Evolutionary conservation across 2,888 invertebrate species (phyloP), one percentile per base, ranked within the genome.

Genomic region (Anarsia innoxiella): DNA sequence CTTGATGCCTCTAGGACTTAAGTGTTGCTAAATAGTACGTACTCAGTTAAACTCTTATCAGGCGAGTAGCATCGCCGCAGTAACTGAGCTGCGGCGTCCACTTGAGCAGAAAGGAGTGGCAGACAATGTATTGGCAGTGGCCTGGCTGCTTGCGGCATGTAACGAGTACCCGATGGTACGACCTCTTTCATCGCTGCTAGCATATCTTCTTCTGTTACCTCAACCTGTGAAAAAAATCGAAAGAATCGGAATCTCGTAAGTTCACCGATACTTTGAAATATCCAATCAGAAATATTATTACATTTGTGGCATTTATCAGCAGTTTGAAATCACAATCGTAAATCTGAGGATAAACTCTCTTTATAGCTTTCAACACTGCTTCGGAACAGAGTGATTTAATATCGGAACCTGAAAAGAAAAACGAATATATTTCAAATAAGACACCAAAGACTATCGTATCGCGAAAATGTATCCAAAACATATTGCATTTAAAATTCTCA

Each of bases 301-400:
- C 91, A 46, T 88, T 88, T 45, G 88, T 87, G 1, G 93, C 88
- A 73, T 95, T 91, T 28, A 96, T 86, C 32, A 93, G 75, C 34
- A 96, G 77, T 39, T 93, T 90, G 53, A 93, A 88, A 46, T 90
- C 91, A 35, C 92, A 91, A 42, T 88, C 87, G 61, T 96, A 96
- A 40, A 96, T 94, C 84, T 96, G 96, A 0, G 95, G 95, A 69
- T 94, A 96, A 0, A 91, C 90, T 56, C 93, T 85, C 37, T 93
- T 85, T 43, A 96, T 78, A 27, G 94, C 92, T 60, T 91, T 90
- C 16, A 89, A 60, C 12, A 92, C 88, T 40, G 95, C 92, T 78
- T 96, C 95, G 0, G 95, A 93, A 72, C 96, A 95, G 11, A 96
- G 66, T 1, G 94, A 93, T 65, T 93, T 91, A 35, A 96, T 73